Conservation (phyloP, 2,888 invertebrate genomes). For the Oligia latruncula region DNA sequence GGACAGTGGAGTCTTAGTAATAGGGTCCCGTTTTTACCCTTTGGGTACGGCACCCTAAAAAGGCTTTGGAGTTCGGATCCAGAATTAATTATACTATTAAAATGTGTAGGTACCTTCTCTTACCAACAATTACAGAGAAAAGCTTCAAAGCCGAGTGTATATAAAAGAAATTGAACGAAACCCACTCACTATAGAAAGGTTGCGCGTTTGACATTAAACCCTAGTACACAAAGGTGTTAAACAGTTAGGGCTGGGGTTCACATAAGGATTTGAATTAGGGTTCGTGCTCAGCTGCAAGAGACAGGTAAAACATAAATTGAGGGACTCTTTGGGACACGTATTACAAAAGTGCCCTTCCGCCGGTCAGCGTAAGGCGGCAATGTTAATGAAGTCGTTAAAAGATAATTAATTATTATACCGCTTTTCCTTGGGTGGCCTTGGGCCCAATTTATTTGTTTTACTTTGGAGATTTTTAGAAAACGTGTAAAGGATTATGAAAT, state of each 20-base stretch:
- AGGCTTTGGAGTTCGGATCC: background rate
- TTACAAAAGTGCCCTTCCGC: constrained; percentile 80
- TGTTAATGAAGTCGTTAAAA: constrained; percentile 69
- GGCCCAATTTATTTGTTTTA: constrained; percentile 13
- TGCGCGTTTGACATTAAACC: constrained; percentile 71
- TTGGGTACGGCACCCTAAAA: background rate
- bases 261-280: constrained; percentile 82
- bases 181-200: constrained; percentile 25
- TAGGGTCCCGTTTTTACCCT: no score
- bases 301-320: constrained; percentile 86
- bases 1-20: no score
- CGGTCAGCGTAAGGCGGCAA: constrained; percentile 70
- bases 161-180: constrained; percentile 47
- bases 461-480: constrained; percentile 10
- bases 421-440: constrained; percentile 43
- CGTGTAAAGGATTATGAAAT: background rate
- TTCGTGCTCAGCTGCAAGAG: constrained; percentile 78
- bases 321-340: constrained; percentile 81
- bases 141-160: constrained; percentile 15
- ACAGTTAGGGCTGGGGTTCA: constrained; percentile 74
- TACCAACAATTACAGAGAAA: constrained; percentile 26
- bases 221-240: constrained; percentile 80
- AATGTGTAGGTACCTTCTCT: background rate
- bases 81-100: constrained; percentile 16
- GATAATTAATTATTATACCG: constrained; percentile 65